Base-by-base conservation (phyloP, 2,888 invertebrate genomes). In the Lochmaea capreae region DNA sequence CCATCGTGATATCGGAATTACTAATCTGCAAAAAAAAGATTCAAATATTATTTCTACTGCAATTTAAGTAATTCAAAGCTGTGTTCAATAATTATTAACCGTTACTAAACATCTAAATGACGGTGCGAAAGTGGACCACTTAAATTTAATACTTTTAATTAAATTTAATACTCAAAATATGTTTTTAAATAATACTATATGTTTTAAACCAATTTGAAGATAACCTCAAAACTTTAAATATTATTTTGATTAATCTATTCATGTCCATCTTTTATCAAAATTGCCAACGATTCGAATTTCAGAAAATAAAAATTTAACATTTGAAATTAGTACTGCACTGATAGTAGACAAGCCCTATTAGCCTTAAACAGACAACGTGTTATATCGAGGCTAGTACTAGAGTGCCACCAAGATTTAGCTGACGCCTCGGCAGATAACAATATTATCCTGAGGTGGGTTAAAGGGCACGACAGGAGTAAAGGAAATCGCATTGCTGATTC, bases 1-100 rank as follows among this genome's bases (percentile, higher is more conserved):
- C 86, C 87, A 87, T 87, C 79, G 83, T 81, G 58, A 61, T 65
- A 43, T 67, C 61, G 43, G 58, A 65, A 58, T 61, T 62, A 63
- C 63, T 73, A 68, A 67, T 77, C 78, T 80, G 79, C 9, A 78
- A 78, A 22, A 59, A n/a, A 65, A 69, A 5, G 16, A 43, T 18
- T 54, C 18, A 18, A 54, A 54, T 16, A 9, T 49, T 49, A 49
- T 54, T 54, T 54, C 11, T 6, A 5, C n/a, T 54, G 16, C 16
- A 6, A 16, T 52, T n/a, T 16, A 6, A 12, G 11, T 46, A 2
- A 11, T 49, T 49, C n/a, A 49, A 12, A 46, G 33, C 33, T 33
- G 1, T 33, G 33, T 33, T 33, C 2, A 33, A 33, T 33, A 5
- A 33, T 5, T 33, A 8, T 0, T 5, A 33, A 33, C 33, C 5